Percentiles rank a stretch among this genome's conserved stretches.
Evolutionary conservation across 2,113 vertebrate species (phyloP).

Genomic region (Trogon melanurus): DNA sequence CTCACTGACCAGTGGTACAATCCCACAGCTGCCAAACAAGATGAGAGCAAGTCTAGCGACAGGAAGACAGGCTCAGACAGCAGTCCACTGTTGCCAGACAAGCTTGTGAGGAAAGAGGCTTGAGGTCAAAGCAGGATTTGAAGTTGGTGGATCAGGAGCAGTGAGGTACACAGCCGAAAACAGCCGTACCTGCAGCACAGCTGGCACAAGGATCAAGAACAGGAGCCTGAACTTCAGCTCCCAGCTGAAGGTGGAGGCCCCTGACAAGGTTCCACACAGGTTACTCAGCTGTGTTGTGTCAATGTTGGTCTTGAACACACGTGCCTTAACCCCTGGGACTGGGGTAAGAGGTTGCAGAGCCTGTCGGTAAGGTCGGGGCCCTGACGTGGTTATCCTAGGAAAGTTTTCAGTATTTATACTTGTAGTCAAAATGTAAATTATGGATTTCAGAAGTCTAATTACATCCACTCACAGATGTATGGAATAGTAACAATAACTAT

Average conservation of each 20-base stretch:
- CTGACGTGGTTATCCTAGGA: background rate
- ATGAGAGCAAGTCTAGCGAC: background rate
- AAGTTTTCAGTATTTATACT: background rate
- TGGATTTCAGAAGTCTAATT: background rate
- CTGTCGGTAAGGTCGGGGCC: background rate
- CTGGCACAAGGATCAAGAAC: background rate
- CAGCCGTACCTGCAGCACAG: background rate
- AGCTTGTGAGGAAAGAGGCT: background rate
- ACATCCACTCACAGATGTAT: background rate
- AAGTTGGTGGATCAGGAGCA: background rate
- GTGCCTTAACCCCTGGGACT: background rate
- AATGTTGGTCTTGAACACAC: background rate
- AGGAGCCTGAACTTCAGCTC: background rate
- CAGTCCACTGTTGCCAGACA: background rate
- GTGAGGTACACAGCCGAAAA: background rate
- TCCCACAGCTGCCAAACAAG: background rate
- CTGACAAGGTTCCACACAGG: background rate
- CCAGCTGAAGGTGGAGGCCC: background rate
- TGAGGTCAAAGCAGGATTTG: background rate
- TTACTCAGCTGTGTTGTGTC: background rate
- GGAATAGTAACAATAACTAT: background rate
- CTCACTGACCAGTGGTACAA: background rate
- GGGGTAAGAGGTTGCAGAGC: background rate
- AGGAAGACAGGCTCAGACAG: background rate
- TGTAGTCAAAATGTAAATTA: background rate